Conservation (phyloP, 2,797 vertebrate species). For the Nyctibius grandis region DNA sequence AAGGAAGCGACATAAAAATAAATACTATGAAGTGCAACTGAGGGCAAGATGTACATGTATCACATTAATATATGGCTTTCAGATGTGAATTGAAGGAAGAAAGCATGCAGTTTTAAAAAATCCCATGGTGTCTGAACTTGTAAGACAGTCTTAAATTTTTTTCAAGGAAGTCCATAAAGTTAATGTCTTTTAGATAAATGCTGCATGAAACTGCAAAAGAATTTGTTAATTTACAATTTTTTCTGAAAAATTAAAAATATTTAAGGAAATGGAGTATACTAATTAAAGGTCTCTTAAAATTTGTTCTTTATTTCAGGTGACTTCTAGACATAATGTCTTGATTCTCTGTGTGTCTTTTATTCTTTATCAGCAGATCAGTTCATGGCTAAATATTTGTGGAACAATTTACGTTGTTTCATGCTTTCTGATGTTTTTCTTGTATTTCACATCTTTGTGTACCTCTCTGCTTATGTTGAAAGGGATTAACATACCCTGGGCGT, state of each 20-base stretch:
- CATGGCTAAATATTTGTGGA: not conserved
- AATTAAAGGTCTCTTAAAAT: not conserved
- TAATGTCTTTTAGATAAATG: not conserved
- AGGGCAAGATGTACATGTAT: not conserved
- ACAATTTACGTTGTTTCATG: fast-evolving
- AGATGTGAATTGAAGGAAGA: not conserved
- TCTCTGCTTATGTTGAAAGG: not conserved
- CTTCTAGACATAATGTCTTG: not conserved
- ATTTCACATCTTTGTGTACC: not conserved
- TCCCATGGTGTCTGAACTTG: not conserved
- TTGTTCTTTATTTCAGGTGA: not conserved
- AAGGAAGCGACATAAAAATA: not conserved
- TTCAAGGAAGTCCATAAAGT: not conserved
- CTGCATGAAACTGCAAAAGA: not conserved
- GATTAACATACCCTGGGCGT: not conserved
- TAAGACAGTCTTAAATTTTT: not conserved
- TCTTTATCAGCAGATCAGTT: not conserved
- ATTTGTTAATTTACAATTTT: not conserved
- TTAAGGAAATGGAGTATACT: not conserved
- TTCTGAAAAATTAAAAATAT: not conserved
- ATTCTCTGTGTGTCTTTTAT: not conserved
- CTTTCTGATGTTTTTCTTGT: not conserved
- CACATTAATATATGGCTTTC: not conserved
- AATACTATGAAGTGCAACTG: not conserved
- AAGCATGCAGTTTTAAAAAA: not conserved